Conservation (phyloP, 92 coral and sea anemone genomes). For the Epizoanthus stellaris region DNA sequence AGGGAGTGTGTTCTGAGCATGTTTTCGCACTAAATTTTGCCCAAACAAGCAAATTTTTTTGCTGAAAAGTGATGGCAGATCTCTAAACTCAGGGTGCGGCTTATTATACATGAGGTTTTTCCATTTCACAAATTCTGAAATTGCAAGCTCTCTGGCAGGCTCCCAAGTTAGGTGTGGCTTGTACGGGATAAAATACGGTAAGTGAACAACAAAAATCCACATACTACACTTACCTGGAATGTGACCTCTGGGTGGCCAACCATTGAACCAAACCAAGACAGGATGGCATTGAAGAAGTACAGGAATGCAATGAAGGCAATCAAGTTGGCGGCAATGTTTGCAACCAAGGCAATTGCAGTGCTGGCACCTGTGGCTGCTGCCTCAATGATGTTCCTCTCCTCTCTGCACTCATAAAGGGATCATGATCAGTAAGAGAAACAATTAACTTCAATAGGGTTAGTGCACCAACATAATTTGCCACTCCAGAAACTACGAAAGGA, state of each 20-base stretch:
- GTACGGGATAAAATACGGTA: too few relatives aligned
- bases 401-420: conserved; percentile 52
- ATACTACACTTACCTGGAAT: conserved; percentile 1
- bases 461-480: background rate
- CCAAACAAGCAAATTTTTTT: too few relatives aligned
- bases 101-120: too few relatives aligned
- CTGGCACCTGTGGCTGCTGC: conserved; percentile 98
- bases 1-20: too few relatives aligned
- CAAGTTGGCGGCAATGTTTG: conserved; percentile 94
- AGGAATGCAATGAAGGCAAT: conserved; percentile 95
- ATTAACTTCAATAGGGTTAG: background rate
- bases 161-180: too few relatives aligned
- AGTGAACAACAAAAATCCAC: background rate
- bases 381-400: conserved; percentile 88
- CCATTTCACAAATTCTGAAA: too few relatives aligned
- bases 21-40: too few relatives aligned
- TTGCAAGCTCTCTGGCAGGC: too few relatives aligned
- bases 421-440: background rate
- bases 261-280: conserved; percentile 92
- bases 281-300: conserved; percentile 86
- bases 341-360: conserved; percentile 84
- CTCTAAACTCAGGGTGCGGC: too few relatives aligned
- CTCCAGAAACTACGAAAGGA: too few relatives aligned
- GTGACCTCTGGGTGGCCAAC: conserved; percentile 61
- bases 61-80: too few relatives aligned